Evolutionary conservation across 2,113 vertebrate species (phyloP), one percentile per base, ranked within the genome.

Genomic region (Heloderma charlesbogerti): DNA sequence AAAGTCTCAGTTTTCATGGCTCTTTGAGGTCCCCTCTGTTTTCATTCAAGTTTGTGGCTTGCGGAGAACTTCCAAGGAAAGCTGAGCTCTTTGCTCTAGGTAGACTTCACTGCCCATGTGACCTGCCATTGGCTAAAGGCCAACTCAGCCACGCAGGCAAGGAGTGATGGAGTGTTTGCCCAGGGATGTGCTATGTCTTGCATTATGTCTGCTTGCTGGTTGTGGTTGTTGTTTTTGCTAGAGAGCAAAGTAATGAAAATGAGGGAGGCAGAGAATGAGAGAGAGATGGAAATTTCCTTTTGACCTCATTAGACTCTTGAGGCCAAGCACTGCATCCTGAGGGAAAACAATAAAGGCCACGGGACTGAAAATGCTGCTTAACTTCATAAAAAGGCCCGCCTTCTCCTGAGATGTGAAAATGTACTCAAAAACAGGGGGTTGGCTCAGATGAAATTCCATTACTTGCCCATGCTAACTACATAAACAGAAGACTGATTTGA

Each of bases 291-390:
- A 92, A 66, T 87, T 92, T 95, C 92, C 57, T 83, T 78, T 82
- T 91, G 90, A 60, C 93, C 94, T 93, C 84, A 12, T 95, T 94
- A 90, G 82, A 79, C 57, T 88, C 86, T 92, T 72, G 90, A 96
- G 92, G 91, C 85, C 89, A 95, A 71, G 29, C 86, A 22, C 86
- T 3, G 0, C 72, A 78, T 83, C 94, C 91, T 89, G 63, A 57
- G 88, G 57, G 90, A 95, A 66, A 83, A 0, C 93, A 63, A 71
- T 3, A 74, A 92, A 57, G 54, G 85, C 37, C 72, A 92, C 95
- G 89, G 84, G 89, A 69, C 89, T 86, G 91, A 29, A 60, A 69
- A 51, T 48, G 80, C 86, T 92, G 82, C 87, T 95, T 91, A 60
- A 88, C 86, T 88, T 89, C n/a, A 51, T 72, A 31, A 86, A 94